Base-by-base conservation (phyloP, 1,140 invertebrate species). In the Heliconius melpomene region DNA sequence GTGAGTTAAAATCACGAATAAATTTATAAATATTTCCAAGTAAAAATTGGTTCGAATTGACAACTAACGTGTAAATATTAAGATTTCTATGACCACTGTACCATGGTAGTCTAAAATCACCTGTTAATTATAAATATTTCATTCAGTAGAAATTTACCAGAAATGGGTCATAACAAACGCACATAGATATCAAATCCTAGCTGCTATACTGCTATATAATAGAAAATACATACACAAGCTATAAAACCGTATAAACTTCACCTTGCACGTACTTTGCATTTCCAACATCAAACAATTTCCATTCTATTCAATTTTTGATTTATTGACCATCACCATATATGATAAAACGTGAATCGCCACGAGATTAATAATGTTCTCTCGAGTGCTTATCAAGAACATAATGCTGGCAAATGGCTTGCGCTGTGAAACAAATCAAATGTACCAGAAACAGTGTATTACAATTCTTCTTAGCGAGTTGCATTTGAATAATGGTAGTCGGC, bases 361-460 rank as follows among this genome's bases (percentile, higher is more conserved):
- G 81, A 91, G 89, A 90, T 90, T 89, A 88, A 92, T 91, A 90
- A 87, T 90, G 86, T 90, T 89, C 83, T 89, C 87, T 80, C 84
- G 83, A 83, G 86, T 86, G 83, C 84, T 90, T 90, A 89, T 89
- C 81, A 80, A 80, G 78, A 87, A 88, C 88, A 88, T 88, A 86
- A 86, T 88, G 87, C 88, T 89, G 88, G 89, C 88, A 88, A 91
- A 90, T 91, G 88, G 88, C 81, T 82, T 82, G 84, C 78, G 79
- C 78, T 83, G 81, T 66, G 83, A 85, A 82, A 88, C 83, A 85
- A 84, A 89, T 90, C 84, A 86, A 82, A 71, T 78, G 57, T 75
- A 78, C 52, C 52, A 76, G 80, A 78, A 82, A 82, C 78, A 78
- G 77, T 82, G 77, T 76, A 82, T 82, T 78, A 74, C 78, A 40